Base-by-base conservation (phyloP, 2,888 invertebrate genomes). In the Plusia festucae region DNA sequence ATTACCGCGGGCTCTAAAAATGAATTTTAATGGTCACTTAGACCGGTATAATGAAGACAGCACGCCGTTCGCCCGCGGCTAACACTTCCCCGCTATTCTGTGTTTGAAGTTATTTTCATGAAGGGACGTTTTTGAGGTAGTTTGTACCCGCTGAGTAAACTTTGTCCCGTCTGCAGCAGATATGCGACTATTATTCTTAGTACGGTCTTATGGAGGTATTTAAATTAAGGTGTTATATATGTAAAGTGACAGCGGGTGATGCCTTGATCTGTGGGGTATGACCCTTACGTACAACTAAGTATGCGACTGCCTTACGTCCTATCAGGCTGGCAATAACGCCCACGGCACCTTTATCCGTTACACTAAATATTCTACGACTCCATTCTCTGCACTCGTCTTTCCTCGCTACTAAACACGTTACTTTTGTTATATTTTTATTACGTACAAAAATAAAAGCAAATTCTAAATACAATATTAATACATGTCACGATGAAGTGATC, bases 1-100 rank as follows among this genome's bases (percentile, higher is more conserved):
- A 67, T 22, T 71, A 82, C 84, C 84, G 80, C 79, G 79, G 85
- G 88, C 85, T 70, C 85, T 86, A 88, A 89, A 90, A 91, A 91
- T 91, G 90, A 93, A 92, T 92, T 91, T 91, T 92, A 93, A 92
- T 92, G 91, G 91, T 91, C 91, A 90, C 89, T 92, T 90, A 88
- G 85, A 71, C 83, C 82, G 74, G 88, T 73, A 85, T 90, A 90
- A 91, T 91, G 90, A 90, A 90, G 88, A 90, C 90, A 88, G 81
- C 83, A 79, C 78, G 82, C 67, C 63, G 73, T 51, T 44, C 27
- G 85, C 83, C 82, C 63, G 81, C 77, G 85, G 87, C 85, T 51
- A 76, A 71, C 65, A 66, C 72, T 76, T 73, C 83, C 84, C 83
- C 65, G 65, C 68, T 59, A 65, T 76, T 76, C 61, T 65, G 24